Conservation (phyloP, 2,888 invertebrate species). For the Seira ritae region DNA sequence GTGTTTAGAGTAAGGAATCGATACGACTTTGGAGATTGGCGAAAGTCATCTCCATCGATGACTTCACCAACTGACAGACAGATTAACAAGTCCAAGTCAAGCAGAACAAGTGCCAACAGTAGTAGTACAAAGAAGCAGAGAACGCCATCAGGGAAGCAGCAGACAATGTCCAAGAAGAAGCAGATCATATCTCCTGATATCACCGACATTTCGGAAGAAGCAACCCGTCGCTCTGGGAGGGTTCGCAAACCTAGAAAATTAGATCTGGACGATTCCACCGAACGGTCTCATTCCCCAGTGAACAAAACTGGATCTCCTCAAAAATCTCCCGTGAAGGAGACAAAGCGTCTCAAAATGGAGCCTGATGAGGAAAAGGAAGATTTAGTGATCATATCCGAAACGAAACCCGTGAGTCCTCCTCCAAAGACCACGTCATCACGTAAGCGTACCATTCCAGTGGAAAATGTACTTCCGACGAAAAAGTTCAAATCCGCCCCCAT, state of each 20-base stretch:
- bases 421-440: no score
- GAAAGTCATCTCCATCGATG: no score
- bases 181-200: constrained; percentile 55
- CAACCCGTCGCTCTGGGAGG: constrained; percentile 53
- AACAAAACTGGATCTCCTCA: not conserved
- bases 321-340: not conserved
- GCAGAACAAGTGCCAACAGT: not conserved
- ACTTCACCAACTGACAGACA: no score
- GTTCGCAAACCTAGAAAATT: constrained; percentile 62
- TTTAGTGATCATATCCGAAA: not conserved
- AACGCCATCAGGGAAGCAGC: constrained; percentile 5
- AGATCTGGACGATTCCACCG: constrained; percentile 37
- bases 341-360: constrained; percentile 17
- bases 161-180: constrained; percentile 39
- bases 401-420: no score
- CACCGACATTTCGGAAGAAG: constrained; percentile 14
- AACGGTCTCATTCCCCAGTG: constrained; percentile 2
- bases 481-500: constrained; percentile 26
- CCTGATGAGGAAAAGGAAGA: constrained; percentile 14
- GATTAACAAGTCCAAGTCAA: constrained; percentile 8
- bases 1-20: constrained; percentile 13
- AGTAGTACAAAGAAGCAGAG: constrained; percentile 29
- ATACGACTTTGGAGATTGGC: constrained; percentile 27
- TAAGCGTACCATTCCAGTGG: no score
- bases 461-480: constrained; percentile 18